Percentiles rank a stretch among this genome's conserved stretches.
phyloP scores from a whole-genome alignment of 30 jellyfish, hydroid and myxozoan genomes.

The Pelagia noctiluca region DNA sequence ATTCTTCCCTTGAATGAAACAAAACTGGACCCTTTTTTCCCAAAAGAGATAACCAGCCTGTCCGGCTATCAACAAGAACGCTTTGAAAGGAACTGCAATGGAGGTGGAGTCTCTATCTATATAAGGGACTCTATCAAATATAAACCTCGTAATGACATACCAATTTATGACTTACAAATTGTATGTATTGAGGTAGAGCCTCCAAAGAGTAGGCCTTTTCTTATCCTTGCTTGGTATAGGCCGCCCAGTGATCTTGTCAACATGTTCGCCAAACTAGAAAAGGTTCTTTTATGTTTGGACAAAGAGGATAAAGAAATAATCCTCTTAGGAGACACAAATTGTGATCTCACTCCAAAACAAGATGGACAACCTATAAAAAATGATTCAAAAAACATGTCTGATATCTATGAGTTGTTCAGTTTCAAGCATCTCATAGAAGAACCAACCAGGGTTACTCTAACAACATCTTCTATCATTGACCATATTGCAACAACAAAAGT shows the following conservation, averaged over 20 bases:
- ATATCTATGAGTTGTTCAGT: slow-evolving; percentile 8
- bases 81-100: background rate
- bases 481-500: slow-evolving; percentile 24
- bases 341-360: slow-evolving; percentile 11
- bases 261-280: slow-evolving; percentile 25
- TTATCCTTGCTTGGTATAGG: slow-evolving; percentile 50
- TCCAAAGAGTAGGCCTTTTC: slow-evolving; percentile 25
- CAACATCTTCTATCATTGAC: background rate
- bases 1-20: slow-evolving; percentile 35
- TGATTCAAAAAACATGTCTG: background rate
- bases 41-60: slow-evolving; percentile 5
- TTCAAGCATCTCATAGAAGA: slow-evolving; percentile 16
- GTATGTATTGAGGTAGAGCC: slow-evolving; percentile 30
- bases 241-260: slow-evolving; percentile 51
- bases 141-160: slow-evolving; percentile 30
- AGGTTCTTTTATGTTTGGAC: slow-evolving; percentile 24
- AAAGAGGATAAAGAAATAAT: slow-evolving; percentile 48
- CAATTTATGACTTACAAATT: slow-evolving; percentile 13
- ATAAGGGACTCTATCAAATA: slow-evolving; percentile 37
- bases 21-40: slow-evolving; percentile 20
- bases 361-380: background rate
- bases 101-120: slow-evolving; percentile 39
- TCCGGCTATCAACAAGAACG: slow-evolving; percentile 5
- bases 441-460: slow-evolving; percentile 41
- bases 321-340: slow-evolving; percentile 46